Evolutionary conservation across 35 echinoderm and acorn worm genomes (phyloP).

Genomic region (Apostichopus californicus): DNA sequence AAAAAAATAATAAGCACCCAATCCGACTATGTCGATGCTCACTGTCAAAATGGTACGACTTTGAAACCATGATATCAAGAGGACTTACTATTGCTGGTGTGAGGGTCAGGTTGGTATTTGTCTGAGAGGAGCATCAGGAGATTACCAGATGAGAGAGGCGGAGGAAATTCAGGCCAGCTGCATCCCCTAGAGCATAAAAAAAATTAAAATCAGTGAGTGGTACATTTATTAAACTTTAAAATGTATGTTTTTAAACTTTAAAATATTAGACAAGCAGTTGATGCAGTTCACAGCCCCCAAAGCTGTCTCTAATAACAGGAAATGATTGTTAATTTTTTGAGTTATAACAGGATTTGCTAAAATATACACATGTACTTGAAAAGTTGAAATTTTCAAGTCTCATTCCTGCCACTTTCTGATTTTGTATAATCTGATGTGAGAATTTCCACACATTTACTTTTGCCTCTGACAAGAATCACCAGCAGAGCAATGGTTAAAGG

Average conservation of each 20-base stretch:
- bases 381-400: no score
- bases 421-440: no score
- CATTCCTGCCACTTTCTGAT: no score
- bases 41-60: no score
- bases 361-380: no score
- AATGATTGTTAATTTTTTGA: not conserved
- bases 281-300: not conserved
- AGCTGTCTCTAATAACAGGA: no score
- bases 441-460: no score
- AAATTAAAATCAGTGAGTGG: not conserved
- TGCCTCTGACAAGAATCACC: no score
- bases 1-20: no score
- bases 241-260: constrained; percentile 9
- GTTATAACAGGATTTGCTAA: no score
- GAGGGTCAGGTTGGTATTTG: constrained; percentile 39
- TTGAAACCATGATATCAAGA: not conserved
- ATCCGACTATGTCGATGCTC: no score
- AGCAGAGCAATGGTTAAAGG: no score
- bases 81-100: constrained; percentile 48
- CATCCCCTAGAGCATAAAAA: constrained; percentile 32
- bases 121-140: constrained; percentile 44
- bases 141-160: constrained; percentile 49
- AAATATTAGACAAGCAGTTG: not conserved
- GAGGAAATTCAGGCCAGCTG: constrained; percentile 60
- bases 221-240: not conserved